Conservation (phyloP, 2,113 vertebrate genomes). For the Tonatia bakeri region DNA sequence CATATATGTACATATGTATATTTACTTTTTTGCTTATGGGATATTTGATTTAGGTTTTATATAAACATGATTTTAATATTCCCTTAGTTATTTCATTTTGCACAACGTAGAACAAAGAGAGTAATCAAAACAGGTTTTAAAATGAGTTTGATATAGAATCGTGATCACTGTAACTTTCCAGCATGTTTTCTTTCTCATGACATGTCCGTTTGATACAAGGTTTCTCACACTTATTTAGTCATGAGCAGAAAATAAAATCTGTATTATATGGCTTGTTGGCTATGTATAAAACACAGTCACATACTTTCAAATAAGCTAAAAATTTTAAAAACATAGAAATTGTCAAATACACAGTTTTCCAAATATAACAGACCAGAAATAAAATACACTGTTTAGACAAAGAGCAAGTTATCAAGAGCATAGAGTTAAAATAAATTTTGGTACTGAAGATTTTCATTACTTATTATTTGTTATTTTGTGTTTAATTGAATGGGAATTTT, state of each 20-base stretch:
- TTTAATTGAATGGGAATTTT: background rate
- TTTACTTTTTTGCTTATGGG: background rate
- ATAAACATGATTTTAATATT: background rate
- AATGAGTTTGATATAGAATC: conserved; percentile 6
- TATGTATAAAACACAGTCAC: background rate
- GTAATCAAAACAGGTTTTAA: background rate
- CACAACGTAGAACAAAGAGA: conserved; percentile 27
- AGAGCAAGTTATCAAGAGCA: background rate
- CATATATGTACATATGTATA: background rate
- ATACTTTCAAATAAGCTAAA: background rate
- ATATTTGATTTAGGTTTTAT: background rate
- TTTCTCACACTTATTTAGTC: background rate
- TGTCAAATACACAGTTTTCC: background rate
- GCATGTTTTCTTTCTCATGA: background rate
- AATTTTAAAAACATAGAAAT: background rate
- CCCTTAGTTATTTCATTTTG: background rate
- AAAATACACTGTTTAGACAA: background rate
- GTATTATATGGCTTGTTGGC: background rate
- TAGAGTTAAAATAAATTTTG: background rate
- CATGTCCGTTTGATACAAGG: background rate
- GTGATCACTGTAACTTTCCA: background rate
- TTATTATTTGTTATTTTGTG: background rate
- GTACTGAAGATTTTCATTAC: background rate
- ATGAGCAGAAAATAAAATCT: background rate
- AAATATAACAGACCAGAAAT: background rate